These are phyloP conservation scores for Ciconia nigra DNA, from an alignment of 2,797 vertebrate species.

Conservation along the genomic window DNA sequence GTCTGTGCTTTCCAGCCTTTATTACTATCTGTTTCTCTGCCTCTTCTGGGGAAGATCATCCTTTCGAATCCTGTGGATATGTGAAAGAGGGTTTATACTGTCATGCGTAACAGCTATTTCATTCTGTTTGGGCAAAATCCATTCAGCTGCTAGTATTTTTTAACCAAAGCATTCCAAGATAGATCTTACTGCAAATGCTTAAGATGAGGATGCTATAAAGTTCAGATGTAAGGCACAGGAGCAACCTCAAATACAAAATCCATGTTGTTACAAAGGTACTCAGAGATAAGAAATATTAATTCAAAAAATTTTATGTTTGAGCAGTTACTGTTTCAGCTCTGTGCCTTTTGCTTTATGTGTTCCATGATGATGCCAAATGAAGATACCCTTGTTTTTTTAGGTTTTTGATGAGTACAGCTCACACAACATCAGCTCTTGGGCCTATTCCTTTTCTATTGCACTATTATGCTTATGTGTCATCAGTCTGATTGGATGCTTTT, in stretches of 20 bases:
- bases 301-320: not conserved
- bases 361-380: not conserved
- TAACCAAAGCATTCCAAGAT: not conserved
- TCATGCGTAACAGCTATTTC: not conserved
- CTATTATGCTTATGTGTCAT: not conserved
- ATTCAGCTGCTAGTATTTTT: not conserved
- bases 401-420: not conserved
- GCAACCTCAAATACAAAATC: not conserved
- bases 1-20: not conserved
- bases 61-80: not conserved
- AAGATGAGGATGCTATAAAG: not conserved
- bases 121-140: not conserved
- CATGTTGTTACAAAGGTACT: not conserved
- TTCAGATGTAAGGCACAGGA: not conserved
- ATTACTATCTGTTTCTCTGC: not conserved
- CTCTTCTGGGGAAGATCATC: not conserved
- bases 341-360: not conserved
- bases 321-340: not conserved
- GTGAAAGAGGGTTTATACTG: not conserved
- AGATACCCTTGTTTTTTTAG: not conserved
- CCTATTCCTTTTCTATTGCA: not conserved
- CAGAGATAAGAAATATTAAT: not conserved
- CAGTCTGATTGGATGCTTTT: not conserved
- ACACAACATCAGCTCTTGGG: not conserved
- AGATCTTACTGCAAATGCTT: not conserved